A percentile compares a stretch with the other conserved stretches of the same genome.
Conservation (phyloP, 2,797 vertebrate genomes). For the Bufotes viridis region DNA sequence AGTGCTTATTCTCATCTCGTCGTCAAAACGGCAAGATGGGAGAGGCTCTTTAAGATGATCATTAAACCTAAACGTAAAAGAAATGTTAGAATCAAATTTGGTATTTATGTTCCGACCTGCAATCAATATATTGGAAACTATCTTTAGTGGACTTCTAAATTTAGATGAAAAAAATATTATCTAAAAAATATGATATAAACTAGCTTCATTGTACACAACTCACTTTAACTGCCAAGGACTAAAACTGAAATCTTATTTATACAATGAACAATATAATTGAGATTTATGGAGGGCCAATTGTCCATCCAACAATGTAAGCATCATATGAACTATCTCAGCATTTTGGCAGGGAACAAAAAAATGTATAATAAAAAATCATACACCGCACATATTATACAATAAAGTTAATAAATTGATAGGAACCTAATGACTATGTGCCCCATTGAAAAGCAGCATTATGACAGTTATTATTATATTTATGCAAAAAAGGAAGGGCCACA, state of each 20-base stretch:
- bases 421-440: conserved; percentile 2
- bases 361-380: background rate
- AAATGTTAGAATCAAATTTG: too few species aligned
- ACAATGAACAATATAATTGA: conserved; percentile 26
- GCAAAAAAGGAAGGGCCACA: too few species aligned
- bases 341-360: background rate
- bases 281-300: conserved; percentile 21
- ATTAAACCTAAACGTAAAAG: too few species aligned
- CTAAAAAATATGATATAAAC: background rate
- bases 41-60: too few species aligned
- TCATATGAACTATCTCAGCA: background rate
- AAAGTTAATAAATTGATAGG: background rate
- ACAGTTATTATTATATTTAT: background rate
- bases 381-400: conserved; percentile 1
- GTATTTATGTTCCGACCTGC: too few species aligned
- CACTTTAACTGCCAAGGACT: background rate
- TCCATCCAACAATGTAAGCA: background rate
- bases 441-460: background rate
- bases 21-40: too few species aligned
- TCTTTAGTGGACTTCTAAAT: too few species aligned
- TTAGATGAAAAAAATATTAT: background rate
- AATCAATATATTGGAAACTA: background rate
- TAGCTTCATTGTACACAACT: background rate
- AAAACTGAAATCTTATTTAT: conserved; percentile 19
- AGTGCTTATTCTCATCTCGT: too few species aligned